These are phyloP conservation scores for Halcyon malimbica DNA, from an alignment of 2,113 vertebrate species.

Conservation along the genomic window DNA sequence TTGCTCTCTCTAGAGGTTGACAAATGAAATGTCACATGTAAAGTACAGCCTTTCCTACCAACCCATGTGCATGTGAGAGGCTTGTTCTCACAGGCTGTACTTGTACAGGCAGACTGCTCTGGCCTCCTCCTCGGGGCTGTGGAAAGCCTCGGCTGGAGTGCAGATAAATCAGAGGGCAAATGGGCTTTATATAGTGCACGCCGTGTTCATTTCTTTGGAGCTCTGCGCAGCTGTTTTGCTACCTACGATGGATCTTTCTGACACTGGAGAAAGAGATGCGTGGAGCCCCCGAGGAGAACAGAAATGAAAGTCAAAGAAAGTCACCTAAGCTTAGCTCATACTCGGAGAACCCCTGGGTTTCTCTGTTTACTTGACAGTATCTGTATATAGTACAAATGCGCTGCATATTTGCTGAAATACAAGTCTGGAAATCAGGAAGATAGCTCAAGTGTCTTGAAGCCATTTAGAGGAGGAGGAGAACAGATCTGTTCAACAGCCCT, in stretches of 20 bases:
- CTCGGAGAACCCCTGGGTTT: background rate
- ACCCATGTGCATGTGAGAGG: background rate
- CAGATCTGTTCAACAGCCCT: background rate
- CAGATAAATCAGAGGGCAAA: background rate
- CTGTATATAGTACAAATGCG: background rate
- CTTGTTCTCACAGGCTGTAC: background rate
- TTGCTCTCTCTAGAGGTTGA: background rate
- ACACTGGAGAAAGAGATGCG: background rate
- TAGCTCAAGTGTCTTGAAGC: background rate
- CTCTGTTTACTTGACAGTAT: background rate
- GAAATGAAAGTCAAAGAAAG: conserved; percentile 2
- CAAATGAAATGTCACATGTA: accelerated
- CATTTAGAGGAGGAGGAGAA: background rate
- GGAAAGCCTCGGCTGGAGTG: background rate
- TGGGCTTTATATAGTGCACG: background rate
- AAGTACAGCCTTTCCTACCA: background rate
- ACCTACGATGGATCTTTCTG: background rate
- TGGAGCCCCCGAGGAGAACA: background rate
- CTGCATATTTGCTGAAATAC: background rate
- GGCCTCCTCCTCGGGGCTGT: background rate
- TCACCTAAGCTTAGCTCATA: conserved; percentile 11
- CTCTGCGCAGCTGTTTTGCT: background rate
- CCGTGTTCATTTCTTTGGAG: background rate
- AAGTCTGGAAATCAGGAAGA: background rate
- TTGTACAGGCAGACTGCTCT: conserved; percentile 3